Conservation (phyloP, 1,140 invertebrate genomes). For the Cherax quadricarinatus region DNA sequence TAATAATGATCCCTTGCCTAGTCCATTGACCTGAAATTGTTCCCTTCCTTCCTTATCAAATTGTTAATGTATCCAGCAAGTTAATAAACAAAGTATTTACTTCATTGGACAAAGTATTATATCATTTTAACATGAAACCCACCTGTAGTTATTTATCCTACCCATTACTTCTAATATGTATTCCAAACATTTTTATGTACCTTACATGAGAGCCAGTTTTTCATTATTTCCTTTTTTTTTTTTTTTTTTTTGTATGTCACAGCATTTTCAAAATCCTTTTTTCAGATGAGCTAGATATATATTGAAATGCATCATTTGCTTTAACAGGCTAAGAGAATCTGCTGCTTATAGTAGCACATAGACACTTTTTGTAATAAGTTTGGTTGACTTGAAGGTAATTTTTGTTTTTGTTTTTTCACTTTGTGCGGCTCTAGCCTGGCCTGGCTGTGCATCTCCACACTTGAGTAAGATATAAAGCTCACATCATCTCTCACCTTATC, state of each 20-base stretch:
- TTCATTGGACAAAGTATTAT: background rate
- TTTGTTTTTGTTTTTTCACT: conserved; percentile 74
- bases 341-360: conserved; percentile 65
- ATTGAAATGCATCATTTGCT: conserved; percentile 51
- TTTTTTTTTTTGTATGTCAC: conserved; percentile 22
- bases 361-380: conserved; percentile 52
- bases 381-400: conserved; percentile 40
- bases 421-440: conserved; percentile 78
- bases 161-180: background rate
- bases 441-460: conserved; percentile 80
- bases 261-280: conserved; percentile 20
- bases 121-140: background rate
- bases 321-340: conserved; percentile 43
- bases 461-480: conserved; percentile 78
- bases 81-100: background rate
- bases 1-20: background rate
- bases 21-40: background rate
- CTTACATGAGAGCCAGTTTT: background rate
- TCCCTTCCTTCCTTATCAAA: background rate
- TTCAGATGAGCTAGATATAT: conserved; percentile 39
- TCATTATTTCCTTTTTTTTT: background rate
- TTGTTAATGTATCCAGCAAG: background rate
- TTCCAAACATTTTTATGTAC: background rate
- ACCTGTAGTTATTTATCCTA: background rate
- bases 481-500: conserved; percentile 66